Evolutionary conservation across 1,140 invertebrate genomes (phyloP).

Genomic region (Steinernema feltiae): DNA sequence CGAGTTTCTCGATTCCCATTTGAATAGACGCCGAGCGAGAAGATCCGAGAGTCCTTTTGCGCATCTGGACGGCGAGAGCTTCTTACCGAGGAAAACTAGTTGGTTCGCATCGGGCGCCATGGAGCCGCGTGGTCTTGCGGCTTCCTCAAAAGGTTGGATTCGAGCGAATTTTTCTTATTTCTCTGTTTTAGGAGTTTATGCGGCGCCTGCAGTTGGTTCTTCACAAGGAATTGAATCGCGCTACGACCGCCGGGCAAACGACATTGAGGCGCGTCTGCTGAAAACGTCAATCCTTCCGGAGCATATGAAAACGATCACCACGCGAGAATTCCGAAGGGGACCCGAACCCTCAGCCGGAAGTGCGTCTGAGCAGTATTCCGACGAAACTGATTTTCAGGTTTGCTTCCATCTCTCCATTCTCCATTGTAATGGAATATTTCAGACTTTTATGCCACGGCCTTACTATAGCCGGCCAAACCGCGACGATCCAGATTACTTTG

Average conservation of each 20-base stretch:
- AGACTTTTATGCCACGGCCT: slow-evolving; percentile 47
- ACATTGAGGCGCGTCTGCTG: slow-evolving; percentile 49
- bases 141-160: background rate
- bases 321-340: slow-evolving; percentile 47
- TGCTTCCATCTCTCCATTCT: background rate
- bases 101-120: slow-evolving; percentile 44
- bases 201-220: slow-evolving; percentile 45
- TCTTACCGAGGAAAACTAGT: slow-evolving; percentile 34
- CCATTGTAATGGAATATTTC: slow-evolving; percentile 21
- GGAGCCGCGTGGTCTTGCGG: slow-evolving; percentile 36
- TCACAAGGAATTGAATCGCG: slow-evolving; percentile 53
- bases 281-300: slow-evolving; percentile 45
- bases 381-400: slow-evolving; percentile 44
- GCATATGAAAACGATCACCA: slow-evolving; percentile 45
- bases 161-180: slow-evolving; percentile 16
- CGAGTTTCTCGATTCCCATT: slow-evolving; percentile 44
- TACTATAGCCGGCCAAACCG: slow-evolving; percentile 56
- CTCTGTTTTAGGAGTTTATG: slow-evolving; percentile 48
- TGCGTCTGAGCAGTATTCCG: slow-evolving; percentile 42
- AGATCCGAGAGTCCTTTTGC: slow-evolving; percentile 45
- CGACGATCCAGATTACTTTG: slow-evolving; percentile 55
- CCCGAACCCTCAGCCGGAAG: slow-evolving; percentile 45
- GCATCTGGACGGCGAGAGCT: slow-evolving; percentile 47
- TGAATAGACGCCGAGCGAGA: slow-evolving; percentile 33
- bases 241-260: slow-evolving; percentile 49